Conservation (phyloP, 30 jellyfish, hydroid and myxozoan species). For the Cassiopea andromeda region DNA sequence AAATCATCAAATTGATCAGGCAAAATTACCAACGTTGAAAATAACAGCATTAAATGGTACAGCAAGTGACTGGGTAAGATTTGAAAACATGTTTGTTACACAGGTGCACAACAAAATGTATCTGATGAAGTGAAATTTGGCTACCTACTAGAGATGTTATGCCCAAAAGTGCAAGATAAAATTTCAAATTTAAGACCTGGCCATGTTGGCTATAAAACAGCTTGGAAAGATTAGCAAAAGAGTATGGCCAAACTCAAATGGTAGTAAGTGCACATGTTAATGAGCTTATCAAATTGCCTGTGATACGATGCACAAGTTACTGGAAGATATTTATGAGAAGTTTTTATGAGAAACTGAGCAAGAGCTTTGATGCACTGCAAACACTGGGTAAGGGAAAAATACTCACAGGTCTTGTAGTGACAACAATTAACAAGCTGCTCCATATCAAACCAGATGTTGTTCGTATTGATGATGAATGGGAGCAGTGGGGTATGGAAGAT, state of each 20-base stretch:
- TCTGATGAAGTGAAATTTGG: slow-evolving; percentile 54
- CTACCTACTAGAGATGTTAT: slow-evolving; percentile 11
- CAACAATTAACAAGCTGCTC: slow-evolving; percentile 66
- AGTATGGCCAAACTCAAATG: slow-evolving; percentile 54
- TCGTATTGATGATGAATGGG: slow-evolving; percentile 62
- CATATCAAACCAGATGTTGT: slow-evolving; percentile 64
- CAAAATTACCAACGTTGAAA: slow-evolving; percentile 60
- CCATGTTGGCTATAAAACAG: slow-evolving; percentile 57
- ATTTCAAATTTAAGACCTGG: slow-evolving; percentile 48
- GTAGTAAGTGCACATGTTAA: slow-evolving; percentile 54
- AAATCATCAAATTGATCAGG: slow-evolving; percentile 64
- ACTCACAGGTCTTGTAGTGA: slow-evolving; percentile 58
- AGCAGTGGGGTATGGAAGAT: slow-evolving; percentile 57
- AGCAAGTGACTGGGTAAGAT: slow-evolving; percentile 61
- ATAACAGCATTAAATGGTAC: slow-evolving; percentile 61
- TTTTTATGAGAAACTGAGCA: slow-evolving; percentile 53
- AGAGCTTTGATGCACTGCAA: slow-evolving; percentile 59
- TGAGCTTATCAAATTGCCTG: slow-evolving; percentile 47
- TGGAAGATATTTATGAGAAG: not conserved
- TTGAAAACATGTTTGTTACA: slow-evolving; percentile 56
- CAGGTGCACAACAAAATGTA: slow-evolving; percentile 52
- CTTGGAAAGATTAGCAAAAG: slow-evolving; percentile 55
- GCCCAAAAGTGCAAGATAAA: slow-evolving; percentile 32
- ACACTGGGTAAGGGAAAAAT: slow-evolving; percentile 30
- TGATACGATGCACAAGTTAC: slow-evolving; percentile 46